Evolutionary conservation across 2,797 vertebrate species (phyloP).

Genomic region (Coccyzus lansbergi): DNA sequence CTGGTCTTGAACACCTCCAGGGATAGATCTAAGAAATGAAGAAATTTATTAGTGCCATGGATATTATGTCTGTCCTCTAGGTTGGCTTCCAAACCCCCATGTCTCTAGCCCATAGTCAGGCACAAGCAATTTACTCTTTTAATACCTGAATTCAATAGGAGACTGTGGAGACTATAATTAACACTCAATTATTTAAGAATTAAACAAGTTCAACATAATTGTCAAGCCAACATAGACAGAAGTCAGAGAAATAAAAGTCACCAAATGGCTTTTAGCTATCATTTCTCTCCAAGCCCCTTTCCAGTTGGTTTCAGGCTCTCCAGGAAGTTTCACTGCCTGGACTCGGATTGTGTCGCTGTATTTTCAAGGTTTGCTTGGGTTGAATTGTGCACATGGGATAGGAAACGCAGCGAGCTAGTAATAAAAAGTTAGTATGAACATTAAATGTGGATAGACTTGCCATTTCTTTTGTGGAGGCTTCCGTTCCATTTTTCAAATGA

Average conservation of each 20-base stretch:
- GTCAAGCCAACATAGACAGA: neutral
- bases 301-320: neutral
- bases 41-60: neutral
- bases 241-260: neutral
- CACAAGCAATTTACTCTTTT: neutral
- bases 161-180: neutral
- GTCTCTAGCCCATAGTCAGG: neutral
- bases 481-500: neutral
- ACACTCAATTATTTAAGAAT: neutral
- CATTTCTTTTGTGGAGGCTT: neutral
- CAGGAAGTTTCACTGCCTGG: neutral
- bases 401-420: neutral
- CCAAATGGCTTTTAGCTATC: neutral
- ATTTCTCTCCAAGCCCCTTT: neutral
- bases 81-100: neutral
- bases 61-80: neutral
- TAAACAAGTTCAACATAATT: neutral
- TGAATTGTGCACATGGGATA: neutral
- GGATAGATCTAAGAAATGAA: too few relatives aligned
- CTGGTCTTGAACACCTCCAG: too few relatives aligned
- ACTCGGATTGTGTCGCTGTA: neutral
- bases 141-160: neutral
- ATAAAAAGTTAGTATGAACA: neutral
- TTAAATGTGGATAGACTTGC: neutral
- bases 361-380: neutral